Percentiles rank a stretch among this genome's conserved stretches.
phyloP scores from a whole-genome alignment of 2,113 vertebrate genomes.

The Anseranas semipalmata region DNA sequence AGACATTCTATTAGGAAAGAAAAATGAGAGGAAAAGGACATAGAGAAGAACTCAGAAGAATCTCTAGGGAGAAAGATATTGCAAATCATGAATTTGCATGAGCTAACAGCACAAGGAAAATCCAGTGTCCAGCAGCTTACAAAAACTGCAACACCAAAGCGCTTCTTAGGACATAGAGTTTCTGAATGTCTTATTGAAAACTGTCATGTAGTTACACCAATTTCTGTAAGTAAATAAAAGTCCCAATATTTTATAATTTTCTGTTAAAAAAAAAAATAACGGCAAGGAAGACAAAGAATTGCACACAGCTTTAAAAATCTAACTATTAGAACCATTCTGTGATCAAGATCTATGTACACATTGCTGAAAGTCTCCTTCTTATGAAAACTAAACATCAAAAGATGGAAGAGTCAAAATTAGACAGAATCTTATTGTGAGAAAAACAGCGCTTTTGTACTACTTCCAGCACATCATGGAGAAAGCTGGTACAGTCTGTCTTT shows the following conservation, averaged over 20 bases:
- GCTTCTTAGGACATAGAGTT: not conserved
- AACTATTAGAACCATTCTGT: not conserved
- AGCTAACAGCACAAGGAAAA: not conserved
- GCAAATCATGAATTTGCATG: not conserved
- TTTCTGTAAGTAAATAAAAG: not conserved
- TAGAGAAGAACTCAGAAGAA: not conserved
- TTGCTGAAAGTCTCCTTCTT: not conserved
- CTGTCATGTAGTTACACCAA: not conserved
- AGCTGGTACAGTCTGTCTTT: not conserved
- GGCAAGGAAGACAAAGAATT: not conserved
- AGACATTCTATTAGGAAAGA: not conserved
- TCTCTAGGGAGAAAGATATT: not conserved
- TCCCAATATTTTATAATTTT: not conserved
- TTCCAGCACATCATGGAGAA: not conserved
- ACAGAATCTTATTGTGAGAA: not conserved
- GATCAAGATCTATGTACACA: not conserved
- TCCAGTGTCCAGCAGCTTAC: not conserved
- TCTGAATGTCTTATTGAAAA: not conserved
- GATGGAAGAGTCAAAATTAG: not conserved
- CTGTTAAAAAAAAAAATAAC: not conserved
- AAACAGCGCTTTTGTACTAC: not conserved
- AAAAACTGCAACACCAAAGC: not conserved
- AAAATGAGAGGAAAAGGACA: not conserved
- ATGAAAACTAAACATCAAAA: not conserved
- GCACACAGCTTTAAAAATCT: not conserved